These are phyloP conservation scores for Hirtodrosophila confusa DNA, from an alignment of 2,888 invertebrate species.

Conservation along the genomic window DNA sequence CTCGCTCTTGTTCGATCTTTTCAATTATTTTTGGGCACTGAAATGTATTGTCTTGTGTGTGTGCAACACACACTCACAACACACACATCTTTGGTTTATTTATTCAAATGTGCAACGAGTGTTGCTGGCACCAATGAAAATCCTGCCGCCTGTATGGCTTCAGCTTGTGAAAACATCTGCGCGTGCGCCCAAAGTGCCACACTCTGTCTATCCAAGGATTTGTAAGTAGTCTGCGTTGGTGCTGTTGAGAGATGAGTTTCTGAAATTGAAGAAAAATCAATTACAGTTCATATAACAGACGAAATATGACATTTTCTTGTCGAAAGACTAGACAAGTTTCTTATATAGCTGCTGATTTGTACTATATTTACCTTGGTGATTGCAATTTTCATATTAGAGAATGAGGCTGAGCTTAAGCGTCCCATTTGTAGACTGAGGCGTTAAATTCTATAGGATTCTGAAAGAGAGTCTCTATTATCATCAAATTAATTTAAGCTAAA, in stretches of 20 bases:
- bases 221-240: slow-evolving; percentile 31
- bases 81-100: slow-evolving; percentile 39
- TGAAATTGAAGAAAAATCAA: slow-evolving; percentile 25
- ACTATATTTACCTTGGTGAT: no score
- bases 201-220: slow-evolving; percentile 20
- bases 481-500: no score
- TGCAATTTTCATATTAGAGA: no score
- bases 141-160: slow-evolving; percentile 40
- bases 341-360: neutral
- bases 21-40: slow-evolving; percentile 51
- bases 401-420: no score
- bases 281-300: slow-evolving; percentile 1
- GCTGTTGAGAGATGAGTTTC: slow-evolving; percentile 16
- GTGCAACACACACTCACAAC: neutral
- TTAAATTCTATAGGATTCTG: no score
- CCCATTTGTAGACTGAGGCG: no score
- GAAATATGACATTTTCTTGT: neutral
- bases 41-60: slow-evolving; percentile 56
- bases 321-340: neutral
- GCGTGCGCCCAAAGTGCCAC: slow-evolving; percentile 54
- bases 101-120: slow-evolving; percentile 67
- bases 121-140: slow-evolving; percentile 64
- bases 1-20: slow-evolving; percentile 36
- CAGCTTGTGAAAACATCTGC: slow-evolving; percentile 64
- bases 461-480: no score